Evolutionary conservation across 2,888 invertebrate species (phyloP).

Genomic region (Latrodectus hesperus): DNA sequence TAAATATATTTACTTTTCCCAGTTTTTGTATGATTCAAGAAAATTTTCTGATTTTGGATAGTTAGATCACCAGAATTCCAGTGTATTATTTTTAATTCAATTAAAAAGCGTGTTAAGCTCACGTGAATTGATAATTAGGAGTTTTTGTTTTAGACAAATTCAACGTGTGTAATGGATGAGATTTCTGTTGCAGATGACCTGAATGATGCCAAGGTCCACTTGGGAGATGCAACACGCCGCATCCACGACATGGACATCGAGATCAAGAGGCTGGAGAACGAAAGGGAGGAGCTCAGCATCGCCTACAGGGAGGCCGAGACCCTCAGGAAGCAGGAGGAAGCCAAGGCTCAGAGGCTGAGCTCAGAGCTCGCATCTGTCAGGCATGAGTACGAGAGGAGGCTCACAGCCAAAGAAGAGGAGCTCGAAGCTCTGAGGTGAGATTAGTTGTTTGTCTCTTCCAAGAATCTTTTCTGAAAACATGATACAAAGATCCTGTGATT

Average conservation of each 20-base stretch:
- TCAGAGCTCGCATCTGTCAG: constrained; percentile 95
- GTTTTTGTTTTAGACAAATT: not conserved
- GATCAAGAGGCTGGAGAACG: constrained; percentile 97
- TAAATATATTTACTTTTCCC: too few species aligned
- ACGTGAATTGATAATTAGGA: too few species aligned
- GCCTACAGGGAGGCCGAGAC: constrained; percentile 99
- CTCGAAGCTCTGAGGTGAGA: constrained; percentile 95
- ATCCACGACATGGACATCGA: constrained; percentile 98
- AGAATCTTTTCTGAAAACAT: too few species aligned
- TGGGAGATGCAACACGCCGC: constrained; percentile 96
- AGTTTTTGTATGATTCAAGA: too few species aligned
- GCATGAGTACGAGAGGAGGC: constrained; percentile 96
- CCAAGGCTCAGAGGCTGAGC: constrained; percentile 92
- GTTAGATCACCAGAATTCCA: too few species aligned
- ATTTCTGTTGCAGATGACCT: constrained; percentile 85
- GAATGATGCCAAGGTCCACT: constrained; percentile 92
- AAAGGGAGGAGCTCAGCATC: constrained; percentile 97
- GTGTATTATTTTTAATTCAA: too few species aligned
- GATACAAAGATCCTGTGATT: too few species aligned
- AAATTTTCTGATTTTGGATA: too few species aligned
- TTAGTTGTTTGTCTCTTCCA: too few species aligned
- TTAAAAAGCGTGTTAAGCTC: too few species aligned
- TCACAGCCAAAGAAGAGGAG: constrained; percentile 99
- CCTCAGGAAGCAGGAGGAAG: constrained; percentile 97
- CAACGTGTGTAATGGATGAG: not conserved